A percentile compares a stretch with the other conserved stretches of the same genome.
Conservation (phyloP, 2,113 vertebrate genomes). For the Hippoglossus stenolepis region DNA sequence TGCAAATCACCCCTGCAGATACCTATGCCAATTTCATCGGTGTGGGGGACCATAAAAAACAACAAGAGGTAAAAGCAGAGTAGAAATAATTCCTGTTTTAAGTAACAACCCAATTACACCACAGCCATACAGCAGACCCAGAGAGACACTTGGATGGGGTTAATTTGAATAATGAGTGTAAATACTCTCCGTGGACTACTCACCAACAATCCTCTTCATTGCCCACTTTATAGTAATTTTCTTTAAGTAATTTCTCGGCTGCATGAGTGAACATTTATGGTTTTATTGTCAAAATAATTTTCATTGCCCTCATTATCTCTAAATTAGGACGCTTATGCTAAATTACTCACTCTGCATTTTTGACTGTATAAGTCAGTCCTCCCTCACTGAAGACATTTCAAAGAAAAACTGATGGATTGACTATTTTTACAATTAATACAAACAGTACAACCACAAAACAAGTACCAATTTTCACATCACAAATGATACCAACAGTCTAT, state of each 20-base stretch:
- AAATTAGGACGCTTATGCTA: slow-evolving; percentile 19
- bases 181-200: slow-evolving; percentile 66
- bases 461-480: slow-evolving; percentile 42
- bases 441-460: slow-evolving; percentile 32
- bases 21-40: slow-evolving; percentile 43
- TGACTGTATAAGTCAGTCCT: background rate
- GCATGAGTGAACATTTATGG: slow-evolving; percentile 25
- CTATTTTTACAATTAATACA: slow-evolving; percentile 21
- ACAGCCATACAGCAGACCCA: slow-evolving; percentile 50
- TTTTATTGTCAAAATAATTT: slow-evolving; percentile 45
- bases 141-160: slow-evolving; percentile 68
- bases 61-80: slow-evolving; percentile 27
- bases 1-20: slow-evolving; percentile 41
- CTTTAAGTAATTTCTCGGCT: slow-evolving; percentile 50
- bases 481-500: slow-evolving; percentile 57
- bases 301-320: slow-evolving; percentile 33
- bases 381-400: background rate
- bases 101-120: slow-evolving; percentile 64
- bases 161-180: slow-evolving; percentile 78
- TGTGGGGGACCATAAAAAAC: slow-evolving; percentile 53
- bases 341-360: slow-evolving; percentile 12
- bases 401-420: background rate
- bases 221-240: slow-evolving; percentile 56
- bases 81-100: slow-evolving; percentile 61
- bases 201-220: slow-evolving; percentile 54